Base-by-base conservation (phyloP, 2,113 vertebrate genomes). In the Heterotis niloticus region DNA sequence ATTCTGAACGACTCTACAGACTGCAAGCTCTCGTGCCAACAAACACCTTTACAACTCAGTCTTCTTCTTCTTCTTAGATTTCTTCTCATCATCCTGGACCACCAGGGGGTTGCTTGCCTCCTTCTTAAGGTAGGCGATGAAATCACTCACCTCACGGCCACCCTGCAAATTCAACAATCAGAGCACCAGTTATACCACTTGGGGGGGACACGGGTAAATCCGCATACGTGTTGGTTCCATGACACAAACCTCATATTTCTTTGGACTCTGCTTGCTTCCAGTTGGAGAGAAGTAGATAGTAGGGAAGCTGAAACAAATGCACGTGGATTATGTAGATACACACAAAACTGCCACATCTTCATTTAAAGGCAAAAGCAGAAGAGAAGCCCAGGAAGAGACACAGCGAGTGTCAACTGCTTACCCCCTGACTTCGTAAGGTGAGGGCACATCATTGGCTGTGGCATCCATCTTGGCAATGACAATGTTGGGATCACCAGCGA, bases 381-480 rank as follows among this genome's bases (percentile, higher is more conserved):
- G 51, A n/a, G 59, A 11, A 54, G 28, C 44, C 5, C 5, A 68
- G 60, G 29, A 23, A 28, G 54, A 18, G 23, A 29, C 14, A 64
- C 13, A 60, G 44, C 12, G 64, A 72, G 52, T 4, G 10, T 44
- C n/a, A 0, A 0, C 10, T 60, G 87, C 96, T 90, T 90, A 99
- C 98, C 98, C 98, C 89, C 94, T 93, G 88, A 99, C 98, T 94
- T 98, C 95, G 83, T 98, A 99, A 0, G 93, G 93, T 81, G 95
- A 93, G 84, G 98, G 98, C 85, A 99, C 98, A 79, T 99, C 98
- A 64, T 99, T 99, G 84, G 97, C 96, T 82, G 98, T 99, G 75
- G 98, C 97, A 1, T 99, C 98, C 98, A 99, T 99, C 91, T 99
- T 99, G 84, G 98, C 98, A 83, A 99, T 93, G 81, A 99, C 29